phyloP scores from a whole-genome alignment of 2,113 vertebrate genomes.

The Crypturellus undulatus region DNA sequence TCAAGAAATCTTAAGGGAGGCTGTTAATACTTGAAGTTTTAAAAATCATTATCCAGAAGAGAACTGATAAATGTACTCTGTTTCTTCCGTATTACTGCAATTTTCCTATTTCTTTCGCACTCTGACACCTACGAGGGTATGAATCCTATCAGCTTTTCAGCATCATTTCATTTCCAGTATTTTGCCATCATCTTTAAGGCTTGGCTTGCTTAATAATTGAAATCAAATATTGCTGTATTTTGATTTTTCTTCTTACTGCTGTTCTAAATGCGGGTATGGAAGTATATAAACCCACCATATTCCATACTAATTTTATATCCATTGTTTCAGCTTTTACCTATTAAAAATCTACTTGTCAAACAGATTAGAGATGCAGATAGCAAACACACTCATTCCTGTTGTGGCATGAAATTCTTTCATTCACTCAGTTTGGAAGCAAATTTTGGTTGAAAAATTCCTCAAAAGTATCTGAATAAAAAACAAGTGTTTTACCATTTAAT shows the following conservation, averaged over 20 bases:
- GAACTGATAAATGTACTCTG: neutral
- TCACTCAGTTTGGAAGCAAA: neutral
- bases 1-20: neutral
- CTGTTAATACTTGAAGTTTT: neutral
- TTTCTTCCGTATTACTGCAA: neutral
- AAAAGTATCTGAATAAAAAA: neutral
- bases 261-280: neutral
- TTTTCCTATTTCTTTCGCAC: neutral
- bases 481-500: neutral
- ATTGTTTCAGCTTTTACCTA: neutral
- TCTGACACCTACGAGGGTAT: neutral
- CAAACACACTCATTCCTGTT: neutral
- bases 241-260: neutral
- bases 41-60: neutral
- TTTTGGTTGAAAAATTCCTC: neutral
- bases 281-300: neutral
- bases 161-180: neutral
- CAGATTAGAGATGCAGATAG: neutral
- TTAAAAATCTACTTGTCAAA: neutral
- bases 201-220: neutral
- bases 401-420: neutral
- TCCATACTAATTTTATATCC: neutral
- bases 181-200: neutral
- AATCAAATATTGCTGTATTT: neutral
- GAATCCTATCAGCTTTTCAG: neutral